phyloP scores from a whole-genome alignment of 2,888 invertebrate genomes.

The Anarsia innoxiella region DNA sequence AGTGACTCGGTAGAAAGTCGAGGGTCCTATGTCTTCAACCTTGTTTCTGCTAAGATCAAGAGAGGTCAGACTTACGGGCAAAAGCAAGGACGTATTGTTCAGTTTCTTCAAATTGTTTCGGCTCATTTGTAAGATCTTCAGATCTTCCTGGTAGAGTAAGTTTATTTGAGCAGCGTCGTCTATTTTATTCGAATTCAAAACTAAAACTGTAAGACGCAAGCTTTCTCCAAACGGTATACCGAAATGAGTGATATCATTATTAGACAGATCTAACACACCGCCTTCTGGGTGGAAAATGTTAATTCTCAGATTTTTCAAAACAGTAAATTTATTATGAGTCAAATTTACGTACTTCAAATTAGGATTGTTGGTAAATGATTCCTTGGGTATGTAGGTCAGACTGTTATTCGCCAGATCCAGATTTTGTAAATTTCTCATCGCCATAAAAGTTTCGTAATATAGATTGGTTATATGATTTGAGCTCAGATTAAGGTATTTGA shows the following conservation, averaged over 20 bases:
- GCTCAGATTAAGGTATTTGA: constrained; percentile 53
- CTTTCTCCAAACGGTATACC: constrained; percentile 44
- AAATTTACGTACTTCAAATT: constrained; percentile 50
- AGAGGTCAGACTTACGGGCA: constrained; percentile 35
- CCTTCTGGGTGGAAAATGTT: constrained; percentile 47
- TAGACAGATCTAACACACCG: constrained; percentile 54
- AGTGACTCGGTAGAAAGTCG: constrained; percentile 35
- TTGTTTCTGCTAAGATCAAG: constrained; percentile 37
- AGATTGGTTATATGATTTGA: constrained; percentile 40
- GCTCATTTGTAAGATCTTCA: constrained; percentile 43
- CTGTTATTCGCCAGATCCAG: constrained; percentile 56
- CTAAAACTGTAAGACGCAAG: constrained; percentile 33
- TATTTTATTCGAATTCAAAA: constrained; percentile 50
- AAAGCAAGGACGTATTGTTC: constrained; percentile 34
- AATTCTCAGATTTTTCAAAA: constrained; percentile 38
- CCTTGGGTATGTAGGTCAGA: constrained; percentile 43
- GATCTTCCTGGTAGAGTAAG: constrained; percentile 36
- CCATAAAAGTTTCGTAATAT: constrained; percentile 42
- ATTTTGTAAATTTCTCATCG: constrained; percentile 49
- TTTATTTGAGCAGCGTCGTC: constrained; percentile 35
- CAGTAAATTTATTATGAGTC: constrained; percentile 41
- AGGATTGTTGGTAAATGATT: constrained; percentile 38
- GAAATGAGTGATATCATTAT: constrained; percentile 43
- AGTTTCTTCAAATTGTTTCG: constrained; percentile 41
- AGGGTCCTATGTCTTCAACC: constrained; percentile 42